These are phyloP conservation scores for Sitobion miscanthi DNA, from an alignment of 1,140 invertebrate genomes.

Conservation along the genomic window DNA sequence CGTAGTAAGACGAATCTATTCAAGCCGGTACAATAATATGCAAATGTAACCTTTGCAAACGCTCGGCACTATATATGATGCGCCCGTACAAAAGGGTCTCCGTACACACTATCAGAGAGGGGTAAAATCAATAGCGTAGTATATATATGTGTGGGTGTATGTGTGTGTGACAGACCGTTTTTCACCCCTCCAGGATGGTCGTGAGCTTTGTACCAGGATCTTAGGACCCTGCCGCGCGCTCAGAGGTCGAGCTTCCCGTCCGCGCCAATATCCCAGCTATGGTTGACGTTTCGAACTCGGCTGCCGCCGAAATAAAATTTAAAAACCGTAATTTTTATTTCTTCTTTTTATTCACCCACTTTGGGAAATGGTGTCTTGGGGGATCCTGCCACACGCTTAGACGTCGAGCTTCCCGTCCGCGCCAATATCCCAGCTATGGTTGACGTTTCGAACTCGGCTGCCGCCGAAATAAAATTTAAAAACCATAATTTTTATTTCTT, in stretches of 20 bases:
- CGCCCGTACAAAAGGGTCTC: neutral
- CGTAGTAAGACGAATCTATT: neutral
- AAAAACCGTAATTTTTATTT: no score
- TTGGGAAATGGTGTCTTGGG: no score
- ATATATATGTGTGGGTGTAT: neutral
- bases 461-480: neutral
- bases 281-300: neutral
- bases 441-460: neutral
- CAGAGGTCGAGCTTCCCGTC: neutral
- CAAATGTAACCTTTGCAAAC: slow-evolving; percentile 6
- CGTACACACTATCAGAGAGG: neutral
- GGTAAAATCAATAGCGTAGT: slow-evolving; percentile 39
- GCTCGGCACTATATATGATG: neutral
- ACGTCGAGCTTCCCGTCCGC: neutral
- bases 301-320: neutral
- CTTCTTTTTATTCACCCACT: no score
- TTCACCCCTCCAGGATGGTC: slow-evolving; percentile 35
- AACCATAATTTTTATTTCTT: no score
- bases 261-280: neutral
- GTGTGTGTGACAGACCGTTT: slow-evolving; percentile 7
- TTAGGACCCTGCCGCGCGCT: neutral
- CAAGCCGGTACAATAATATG: slow-evolving; percentile 9
- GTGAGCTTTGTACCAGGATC: slow-evolving; percentile 47
- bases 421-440: neutral
- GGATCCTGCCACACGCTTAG: neutral